Evolutionary conservation across 2,113 vertebrate genomes (phyloP), one percentile per base, ranked within the genome.

Genomic region (Scolopax mira): DNA sequence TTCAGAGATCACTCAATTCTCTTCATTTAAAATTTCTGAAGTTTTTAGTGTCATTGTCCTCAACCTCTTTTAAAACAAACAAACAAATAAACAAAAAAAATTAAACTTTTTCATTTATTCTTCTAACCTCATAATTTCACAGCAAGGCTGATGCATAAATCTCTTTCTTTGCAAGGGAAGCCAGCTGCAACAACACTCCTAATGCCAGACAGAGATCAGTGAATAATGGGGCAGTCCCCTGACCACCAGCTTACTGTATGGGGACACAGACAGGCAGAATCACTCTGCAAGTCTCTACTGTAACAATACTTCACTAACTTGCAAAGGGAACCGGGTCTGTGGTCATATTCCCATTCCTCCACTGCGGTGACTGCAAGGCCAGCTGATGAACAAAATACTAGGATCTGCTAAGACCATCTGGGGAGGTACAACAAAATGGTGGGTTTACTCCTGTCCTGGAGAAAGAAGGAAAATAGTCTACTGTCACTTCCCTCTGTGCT

Each of bases 161-260:
- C 33, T 67, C 31, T 28, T 41, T 79, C 64, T 25, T 49, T 21
- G 24, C 4, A 44, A 27, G 19, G 17, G 44, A 46, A 72, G n/a
- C 27, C 77, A 74, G 39, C n/a, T 87, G 35, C 31, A 35, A 39
- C 19, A 66, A 35, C 35, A 21, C 44, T 65, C 65, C 11, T 70
- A 44, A 75, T 2, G 1, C 44, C 61, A 79, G 54, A 11, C 18
- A 70, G 41, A 79, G 41, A 51, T 31, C 48, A 22, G 18, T 25
- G 39, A 70, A 70, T 11, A 7, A 24, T 1, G 3, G n/a, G 2
- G 3, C 15, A 13, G 7, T 39, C 30, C 55, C 39, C 42, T 2
- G 0, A 12, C 13, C 18, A 61, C 46, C 41, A 71, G 11, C 35
- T 66, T 33, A 24, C 19, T 54, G 19, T 31, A 3, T 18, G 31